Percentiles rank a stretch among this genome's conserved stretches.
Conservation (phyloP, 2,888 invertebrate species). For the Diaphora mendica region DNA sequence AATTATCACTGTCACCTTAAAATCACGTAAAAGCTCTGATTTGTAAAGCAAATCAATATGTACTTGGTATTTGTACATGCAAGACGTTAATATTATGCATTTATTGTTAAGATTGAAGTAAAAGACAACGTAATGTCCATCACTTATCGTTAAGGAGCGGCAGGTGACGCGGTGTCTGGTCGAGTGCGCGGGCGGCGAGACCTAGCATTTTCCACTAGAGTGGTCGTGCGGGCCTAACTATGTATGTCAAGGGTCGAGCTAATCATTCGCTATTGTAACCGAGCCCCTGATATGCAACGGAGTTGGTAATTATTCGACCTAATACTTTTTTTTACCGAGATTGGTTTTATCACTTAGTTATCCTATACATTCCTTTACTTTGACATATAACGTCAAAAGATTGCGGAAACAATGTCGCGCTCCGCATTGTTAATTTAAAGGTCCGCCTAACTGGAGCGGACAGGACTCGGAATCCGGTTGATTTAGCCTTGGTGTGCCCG, state of each 20-base stretch:
- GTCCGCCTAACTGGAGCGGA: slow-evolving; percentile 83
- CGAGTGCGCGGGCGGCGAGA: slow-evolving; percentile 68
- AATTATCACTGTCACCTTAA: not conserved
- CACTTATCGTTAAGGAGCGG: slow-evolving; percentile 54
- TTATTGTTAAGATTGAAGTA: slow-evolving; percentile 29
- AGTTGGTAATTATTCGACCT: slow-evolving; percentile 54
- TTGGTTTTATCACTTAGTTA: slow-evolving; percentile 2
- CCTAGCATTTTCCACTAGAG: slow-evolving; percentile 83
- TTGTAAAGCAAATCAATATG: not conserved
- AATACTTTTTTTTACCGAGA: slow-evolving; percentile 48
- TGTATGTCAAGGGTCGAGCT: slow-evolving; percentile 84
- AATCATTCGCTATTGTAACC: slow-evolving; percentile 79
- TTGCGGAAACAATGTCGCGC: slow-evolving; percentile 74
- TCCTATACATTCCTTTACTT: slow-evolving; percentile 14
- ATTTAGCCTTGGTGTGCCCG: slow-evolving; percentile 80
- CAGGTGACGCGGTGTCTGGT: slow-evolving; percentile 41
- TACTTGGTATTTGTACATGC: not conserved
- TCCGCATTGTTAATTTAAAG: slow-evolving; percentile 71
- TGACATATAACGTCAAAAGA: slow-evolving; percentile 49
- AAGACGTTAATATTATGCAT: not conserved
- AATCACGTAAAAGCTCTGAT: not conserved
- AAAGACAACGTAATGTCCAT: slow-evolving; percentile 56
- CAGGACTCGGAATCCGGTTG: slow-evolving; percentile 83
- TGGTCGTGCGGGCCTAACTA: slow-evolving; percentile 74
- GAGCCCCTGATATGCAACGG: slow-evolving; percentile 74